Conservation (phyloP, 2,797 vertebrate species). For the Crenuchus spilurus region DNA sequence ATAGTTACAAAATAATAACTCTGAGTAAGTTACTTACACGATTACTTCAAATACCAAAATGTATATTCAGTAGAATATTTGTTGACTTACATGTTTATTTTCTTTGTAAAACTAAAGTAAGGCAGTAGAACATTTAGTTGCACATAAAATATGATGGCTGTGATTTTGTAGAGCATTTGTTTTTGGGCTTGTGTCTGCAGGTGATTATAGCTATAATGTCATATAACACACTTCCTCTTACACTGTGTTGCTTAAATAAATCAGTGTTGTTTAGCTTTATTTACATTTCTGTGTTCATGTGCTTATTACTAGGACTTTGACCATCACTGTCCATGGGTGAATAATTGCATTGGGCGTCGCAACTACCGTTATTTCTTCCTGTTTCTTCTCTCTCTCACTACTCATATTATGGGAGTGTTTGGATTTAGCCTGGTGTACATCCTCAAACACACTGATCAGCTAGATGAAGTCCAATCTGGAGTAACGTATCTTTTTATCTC, state of each 20-base stretch:
- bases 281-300: constrained; percentile 6
- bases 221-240: no score
- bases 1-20: no score
- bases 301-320: constrained; percentile 88
- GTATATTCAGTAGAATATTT: no score
- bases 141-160: no score
- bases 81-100: no score
- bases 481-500: constrained; percentile 92
- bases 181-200: no score
- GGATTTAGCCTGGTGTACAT: constrained; percentile 92
- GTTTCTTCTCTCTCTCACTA: constrained; percentile 92
- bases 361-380: constrained; percentile 99
- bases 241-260: not conserved
- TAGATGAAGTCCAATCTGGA: constrained; percentile 85
- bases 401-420: constrained; percentile 93
- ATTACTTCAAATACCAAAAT: no score
- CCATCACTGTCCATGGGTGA: constrained; percentile 99
- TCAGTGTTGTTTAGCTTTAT: not conserved
- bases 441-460: constrained; percentile 87
- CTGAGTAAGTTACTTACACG: no score
- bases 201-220: no score
- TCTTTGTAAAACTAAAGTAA: no score
- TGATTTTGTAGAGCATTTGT: no score
- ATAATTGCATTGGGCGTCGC: constrained; percentile 96
- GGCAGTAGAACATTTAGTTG: no score